These are phyloP conservation scores for Siphamia tubifer DNA, from an alignment of 2,113 vertebrate genomes.

Conservation along the genomic window DNA sequence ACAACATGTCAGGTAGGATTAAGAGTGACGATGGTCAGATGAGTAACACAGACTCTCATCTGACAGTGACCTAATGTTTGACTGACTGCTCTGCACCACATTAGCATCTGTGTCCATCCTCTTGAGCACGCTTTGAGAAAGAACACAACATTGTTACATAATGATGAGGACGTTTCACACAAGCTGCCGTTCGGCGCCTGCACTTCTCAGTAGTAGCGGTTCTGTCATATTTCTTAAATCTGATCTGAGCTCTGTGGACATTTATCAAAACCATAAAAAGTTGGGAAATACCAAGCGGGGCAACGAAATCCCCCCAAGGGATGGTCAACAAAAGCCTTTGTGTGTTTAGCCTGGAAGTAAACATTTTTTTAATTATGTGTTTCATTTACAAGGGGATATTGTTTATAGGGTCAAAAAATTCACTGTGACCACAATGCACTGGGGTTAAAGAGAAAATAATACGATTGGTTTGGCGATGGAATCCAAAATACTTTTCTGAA, in stretches of 20 bases:
- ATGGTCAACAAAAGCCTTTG: conserved; percentile 58
- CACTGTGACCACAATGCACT: conserved; percentile 54
- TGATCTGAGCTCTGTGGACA: conserved; percentile 30
- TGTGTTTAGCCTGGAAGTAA: conserved; percentile 57
- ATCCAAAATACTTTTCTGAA: conserved; percentile 43
- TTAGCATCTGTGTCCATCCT: conserved; percentile 24
- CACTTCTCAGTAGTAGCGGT: conserved; percentile 24
- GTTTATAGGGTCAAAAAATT: conserved; percentile 49
- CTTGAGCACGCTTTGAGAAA: conserved; percentile 23
- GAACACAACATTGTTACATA: conserved; percentile 9
- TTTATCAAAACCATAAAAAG: conserved; percentile 49
- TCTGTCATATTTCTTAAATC: conserved; percentile 23
- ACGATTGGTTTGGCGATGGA: conserved; percentile 56
- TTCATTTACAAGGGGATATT: conserved; percentile 57
- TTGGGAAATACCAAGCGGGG: conserved; percentile 36
- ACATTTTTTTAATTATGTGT: conserved; percentile 69
- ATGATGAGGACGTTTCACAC: not conserved
- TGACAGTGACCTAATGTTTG: conserved; percentile 17
- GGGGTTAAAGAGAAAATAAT: conserved; percentile 65
- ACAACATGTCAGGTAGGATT: conserved; percentile 56
- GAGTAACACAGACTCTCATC: conserved; percentile 19
- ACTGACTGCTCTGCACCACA: conserved; percentile 33
- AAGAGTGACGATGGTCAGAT: conserved; percentile 56
- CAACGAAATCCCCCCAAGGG: conserved; percentile 18
- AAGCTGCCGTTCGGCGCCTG: conserved; percentile 24